A percentile compares a stretch with the other conserved stretches of the same genome.
phyloP scores from a whole-genome alignment of 2,888 invertebrate genomes.

The Keiferia lycopersicella region DNA sequence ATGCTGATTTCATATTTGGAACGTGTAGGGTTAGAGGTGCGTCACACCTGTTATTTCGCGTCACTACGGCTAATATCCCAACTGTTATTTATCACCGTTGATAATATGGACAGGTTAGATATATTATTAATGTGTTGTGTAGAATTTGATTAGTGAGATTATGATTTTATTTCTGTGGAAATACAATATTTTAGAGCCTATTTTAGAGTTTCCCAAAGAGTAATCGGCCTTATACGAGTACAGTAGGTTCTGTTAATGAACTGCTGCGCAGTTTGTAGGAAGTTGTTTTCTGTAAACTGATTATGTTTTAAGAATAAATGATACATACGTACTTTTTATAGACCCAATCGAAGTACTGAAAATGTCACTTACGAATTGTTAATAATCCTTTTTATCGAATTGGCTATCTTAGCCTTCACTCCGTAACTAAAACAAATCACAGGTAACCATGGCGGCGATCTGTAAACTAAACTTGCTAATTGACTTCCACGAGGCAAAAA shows the following conservation, averaged over 20 bases:
- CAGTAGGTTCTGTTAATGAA: too few species aligned
- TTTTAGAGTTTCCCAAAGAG: too few species aligned
- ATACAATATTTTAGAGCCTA: background rate
- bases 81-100: slow-evolving; percentile 15
- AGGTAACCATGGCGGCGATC: background rate
- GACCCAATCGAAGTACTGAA: background rate
- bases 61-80: background rate
- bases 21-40: slow-evolving; percentile 38
- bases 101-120: background rate
- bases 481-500: slow-evolving; percentile 54
- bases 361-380: background rate
- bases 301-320: too few species aligned
- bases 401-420: background rate
- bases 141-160: background rate
- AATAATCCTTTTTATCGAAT: background rate
- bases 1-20: slow-evolving; percentile 48
- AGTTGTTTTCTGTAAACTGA: too few species aligned
- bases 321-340: background rate
- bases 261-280: too few species aligned
- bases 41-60: slow-evolving; percentile 13
- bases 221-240: too few species aligned
- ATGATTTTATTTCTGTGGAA: background rate
- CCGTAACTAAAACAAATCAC: background rate
- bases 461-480: slow-evolving; percentile 48
- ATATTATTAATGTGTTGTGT: slow-evolving; percentile 11